Evolutionary conservation across 2,113 vertebrate genomes (phyloP).

Genomic region (Mastomys coucha): DNA sequence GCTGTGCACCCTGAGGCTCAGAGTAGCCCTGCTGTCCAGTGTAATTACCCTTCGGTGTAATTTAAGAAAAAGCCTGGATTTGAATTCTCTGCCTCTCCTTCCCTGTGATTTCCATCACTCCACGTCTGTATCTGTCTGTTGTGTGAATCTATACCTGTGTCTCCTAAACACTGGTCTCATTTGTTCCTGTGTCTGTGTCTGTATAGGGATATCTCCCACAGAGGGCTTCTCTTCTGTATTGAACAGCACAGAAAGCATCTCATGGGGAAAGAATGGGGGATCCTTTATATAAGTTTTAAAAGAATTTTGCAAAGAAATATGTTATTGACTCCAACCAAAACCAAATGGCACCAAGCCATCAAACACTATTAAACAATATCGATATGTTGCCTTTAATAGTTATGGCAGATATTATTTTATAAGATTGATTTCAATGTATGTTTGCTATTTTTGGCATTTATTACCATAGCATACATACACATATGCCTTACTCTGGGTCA

Average conservation of each 20-base stretch:
- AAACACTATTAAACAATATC: neutral
- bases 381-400: neutral
- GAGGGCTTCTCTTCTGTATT: neutral
- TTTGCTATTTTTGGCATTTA: neutral
- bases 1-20: neutral
- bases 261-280: neutral
- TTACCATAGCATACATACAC: neutral
- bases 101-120: neutral
- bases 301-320: neutral
- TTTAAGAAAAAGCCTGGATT: neutral
- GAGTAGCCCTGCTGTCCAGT: neutral
- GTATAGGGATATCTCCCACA: neutral
- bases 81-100: neutral
- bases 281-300: neutral
- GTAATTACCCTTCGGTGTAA: neutral
- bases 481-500: neutral
- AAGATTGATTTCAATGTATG: neutral
- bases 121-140: neutral
- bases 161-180: neutral
- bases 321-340: neutral
- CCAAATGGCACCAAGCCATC: neutral
- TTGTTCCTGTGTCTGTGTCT: neutral
- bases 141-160: neutral
- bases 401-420: neutral
- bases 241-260: neutral